These are phyloP conservation scores for Apamea epomidion DNA, from an alignment of 2,888 invertebrate genomes.

Conservation along the genomic window DNA sequence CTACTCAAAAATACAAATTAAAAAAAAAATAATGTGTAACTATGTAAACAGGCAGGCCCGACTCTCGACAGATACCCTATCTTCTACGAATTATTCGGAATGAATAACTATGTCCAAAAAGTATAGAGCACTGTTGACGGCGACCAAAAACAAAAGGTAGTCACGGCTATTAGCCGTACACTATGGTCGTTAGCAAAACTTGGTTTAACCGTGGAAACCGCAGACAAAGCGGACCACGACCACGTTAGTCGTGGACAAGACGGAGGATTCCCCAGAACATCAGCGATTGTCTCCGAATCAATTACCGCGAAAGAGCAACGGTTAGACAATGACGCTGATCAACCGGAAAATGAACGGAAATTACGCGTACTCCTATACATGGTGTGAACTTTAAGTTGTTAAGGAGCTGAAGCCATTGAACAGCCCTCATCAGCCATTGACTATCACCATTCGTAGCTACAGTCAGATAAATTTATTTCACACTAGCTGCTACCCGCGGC, in stretches of 20 bases:
- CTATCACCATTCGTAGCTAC: not conserved
- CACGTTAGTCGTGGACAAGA: constrained; percentile 38
- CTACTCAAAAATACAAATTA: not conserved
- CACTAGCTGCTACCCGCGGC: not conserved
- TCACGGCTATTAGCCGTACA: constrained; percentile 9
- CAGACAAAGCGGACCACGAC: constrained; percentile 23
- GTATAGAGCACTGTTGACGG: not conserved
- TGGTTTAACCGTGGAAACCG: constrained; percentile 37
- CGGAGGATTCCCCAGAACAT: constrained; percentile 60
- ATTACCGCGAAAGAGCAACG: constrained; percentile 48
- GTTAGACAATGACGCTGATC: constrained; percentile 54
- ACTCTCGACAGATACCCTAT: not conserved
- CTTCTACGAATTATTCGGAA: constrained; percentile 5
- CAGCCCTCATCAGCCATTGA: not conserved
- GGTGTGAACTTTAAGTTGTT: constrained; percentile 4
- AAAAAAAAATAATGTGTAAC: constrained; percentile 6
- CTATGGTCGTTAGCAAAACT: constrained; percentile 27
- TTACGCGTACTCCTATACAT: constrained; percentile 46
- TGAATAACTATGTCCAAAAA: constrained; percentile 2
- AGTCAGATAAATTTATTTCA: not conserved
- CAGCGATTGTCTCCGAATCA: constrained; percentile 60
- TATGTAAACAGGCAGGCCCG: not conserved
- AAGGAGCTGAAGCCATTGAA: constrained; percentile 8
- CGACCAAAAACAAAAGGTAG: constrained; percentile 27
- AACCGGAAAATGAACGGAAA: constrained; percentile 66